Conservation (phyloP, 2,797 vertebrate species). For the Anguilla megastoma region DNA sequence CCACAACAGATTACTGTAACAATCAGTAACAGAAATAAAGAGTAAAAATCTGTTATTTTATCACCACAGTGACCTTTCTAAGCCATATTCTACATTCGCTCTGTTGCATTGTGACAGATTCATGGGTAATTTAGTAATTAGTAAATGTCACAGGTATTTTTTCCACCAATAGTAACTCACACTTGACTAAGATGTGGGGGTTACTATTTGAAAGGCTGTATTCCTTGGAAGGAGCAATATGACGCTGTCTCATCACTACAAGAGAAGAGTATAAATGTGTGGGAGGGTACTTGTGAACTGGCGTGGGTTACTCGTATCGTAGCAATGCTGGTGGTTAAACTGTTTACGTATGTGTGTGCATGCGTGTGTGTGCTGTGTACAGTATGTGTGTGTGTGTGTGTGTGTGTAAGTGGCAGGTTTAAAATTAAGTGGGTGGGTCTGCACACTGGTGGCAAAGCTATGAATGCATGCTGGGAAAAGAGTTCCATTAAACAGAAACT, state of each 20-base stretch:
- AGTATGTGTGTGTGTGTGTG: not conserved
- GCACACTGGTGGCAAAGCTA: not conserved
- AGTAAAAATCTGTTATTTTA: too few relatives aligned
- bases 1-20: too few relatives aligned
- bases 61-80: too few relatives aligned
- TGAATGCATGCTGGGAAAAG: not conserved
- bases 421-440: not conserved
- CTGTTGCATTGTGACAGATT: not conserved
- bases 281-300: not conserved
- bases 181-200: not conserved
- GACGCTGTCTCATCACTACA: not conserved
- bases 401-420: conserved; percentile 27
- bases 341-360: conserved; percentile 31
- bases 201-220: not conserved
- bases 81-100: too few relatives aligned
- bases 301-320: not conserved
- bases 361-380: conserved; percentile 44
- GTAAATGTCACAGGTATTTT: not conserved
- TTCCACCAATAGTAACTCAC: not conserved
- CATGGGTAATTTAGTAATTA: not conserved
- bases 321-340: not conserved
- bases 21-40: too few relatives aligned
- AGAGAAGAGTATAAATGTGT: conserved; percentile 24
- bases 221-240: not conserved
- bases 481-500: not conserved